Base-by-base conservation (phyloP, 2,113 vertebrate species). In the Misgurnus anguillicaudatus region DNA sequence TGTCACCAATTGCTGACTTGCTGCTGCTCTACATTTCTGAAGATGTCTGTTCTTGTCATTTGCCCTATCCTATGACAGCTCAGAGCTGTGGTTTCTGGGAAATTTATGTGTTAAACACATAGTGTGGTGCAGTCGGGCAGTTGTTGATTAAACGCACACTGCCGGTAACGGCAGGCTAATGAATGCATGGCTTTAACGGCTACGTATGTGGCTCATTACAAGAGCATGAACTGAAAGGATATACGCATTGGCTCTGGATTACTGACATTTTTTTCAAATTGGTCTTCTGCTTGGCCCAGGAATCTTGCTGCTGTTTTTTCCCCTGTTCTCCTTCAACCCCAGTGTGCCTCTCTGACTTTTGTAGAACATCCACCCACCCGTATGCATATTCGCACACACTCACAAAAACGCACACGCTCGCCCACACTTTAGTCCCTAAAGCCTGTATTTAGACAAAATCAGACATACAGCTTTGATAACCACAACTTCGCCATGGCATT, bases 221-320 rank as follows among this genome's bases (percentile, higher is more conserved):
- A 86, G 77, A 70, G 81, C 80, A 77, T 85, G 80, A 31, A 61
- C 81, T 86, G 81, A 87, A 90, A 86, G 80, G 77, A 82, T 87
- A 66, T 85, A 87, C 71, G 81, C 83, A 83, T 80, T 79, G 72
- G 64, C 80, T 79, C 61, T 70, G 81, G 84, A 89, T 88, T 83
- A 75, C 87, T 88, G 76, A 75, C 87, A 86, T 89, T 89, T 82
- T 87, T 88, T 75, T 83, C 68, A 73, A 86, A 90, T 87, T 87
- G 84, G 78, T 70, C 41, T 76, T 85, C 63, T 82, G 58, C 38
- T 36, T 70, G 70, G 75, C 76, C 78, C 70, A 76, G 61, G 65
- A 71, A 84, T 85, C 77, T 84, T 83, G 85, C 80, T 87, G 77
- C 77, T 69, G 72, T 58, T 80, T 75, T 75, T 78, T 57, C 80